Evolutionary conservation across 2,888 invertebrate genomes (phyloP).

Genomic region (Pterostichus madidus): DNA sequence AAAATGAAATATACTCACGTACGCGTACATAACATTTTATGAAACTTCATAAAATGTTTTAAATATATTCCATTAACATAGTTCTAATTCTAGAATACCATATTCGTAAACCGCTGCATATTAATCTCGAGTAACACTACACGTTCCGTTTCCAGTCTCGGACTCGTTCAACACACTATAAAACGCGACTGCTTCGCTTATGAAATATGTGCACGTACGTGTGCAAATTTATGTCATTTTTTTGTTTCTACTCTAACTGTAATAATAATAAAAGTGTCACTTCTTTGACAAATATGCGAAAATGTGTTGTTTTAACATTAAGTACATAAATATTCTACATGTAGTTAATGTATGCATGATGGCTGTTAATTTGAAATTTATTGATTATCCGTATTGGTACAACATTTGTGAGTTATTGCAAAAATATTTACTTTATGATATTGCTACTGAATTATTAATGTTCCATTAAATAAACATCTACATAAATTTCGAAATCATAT

Average conservation of each 20-base stretch:
- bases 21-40: neutral
- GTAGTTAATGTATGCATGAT: slow-evolving; percentile 16
- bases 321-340: slow-evolving; percentile 26
- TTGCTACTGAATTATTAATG: slow-evolving; percentile 30
- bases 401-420: slow-evolving; percentile 34
- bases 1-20: no score
- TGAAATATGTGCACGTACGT: slow-evolving; percentile 40
- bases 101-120: slow-evolving; percentile 8
- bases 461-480: slow-evolving; percentile 9
- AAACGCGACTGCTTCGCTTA: slow-evolving; percentile 10
- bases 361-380: slow-evolving; percentile 37
- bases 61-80: slow-evolving; percentile 18
- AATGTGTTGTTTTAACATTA: slow-evolving; percentile 19
- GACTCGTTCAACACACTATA: slow-evolving; percentile 13
- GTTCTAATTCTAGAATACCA: slow-evolving; percentile 36
- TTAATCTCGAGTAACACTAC: slow-evolving; percentile 29
- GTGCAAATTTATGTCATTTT: slow-evolving; percentile 52
- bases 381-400: slow-evolving; percentile 16
- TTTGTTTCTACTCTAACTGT: slow-evolving; percentile 44
- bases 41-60: neutral
- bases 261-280: slow-evolving; percentile 52
- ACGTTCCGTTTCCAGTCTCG: slow-evolving; percentile 1
- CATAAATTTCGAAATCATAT: neutral
- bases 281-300: slow-evolving; percentile 40
- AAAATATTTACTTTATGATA: slow-evolving; percentile 42